Evolutionary conservation across 1,140 invertebrate species (phyloP).

Genomic region (Tetragnatha versicolor): DNA sequence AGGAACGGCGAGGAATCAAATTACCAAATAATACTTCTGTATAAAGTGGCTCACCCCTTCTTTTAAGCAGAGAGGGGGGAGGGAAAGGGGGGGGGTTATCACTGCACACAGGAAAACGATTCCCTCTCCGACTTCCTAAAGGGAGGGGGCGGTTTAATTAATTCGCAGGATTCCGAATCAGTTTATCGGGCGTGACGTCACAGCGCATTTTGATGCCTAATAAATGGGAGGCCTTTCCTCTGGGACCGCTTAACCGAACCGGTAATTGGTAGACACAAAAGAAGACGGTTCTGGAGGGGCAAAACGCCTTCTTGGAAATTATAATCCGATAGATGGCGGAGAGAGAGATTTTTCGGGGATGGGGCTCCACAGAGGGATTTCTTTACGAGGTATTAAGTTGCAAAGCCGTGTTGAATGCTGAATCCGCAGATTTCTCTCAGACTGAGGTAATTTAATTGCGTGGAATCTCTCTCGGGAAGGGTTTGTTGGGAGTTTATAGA

Average conservation of each 20-base stretch:
- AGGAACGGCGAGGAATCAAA: conserved; percentile 41
- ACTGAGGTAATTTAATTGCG: too few relatives aligned
- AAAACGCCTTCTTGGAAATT: too few relatives aligned
- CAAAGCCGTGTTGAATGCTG: too few relatives aligned
- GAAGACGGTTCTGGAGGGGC: conserved; percentile 20
- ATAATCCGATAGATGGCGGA: too few relatives aligned
- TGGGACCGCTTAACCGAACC: conserved; percentile 16
- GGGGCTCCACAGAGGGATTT: too few relatives aligned
- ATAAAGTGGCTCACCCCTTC: conserved; percentile 37
- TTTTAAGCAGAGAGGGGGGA: conserved; percentile 4
- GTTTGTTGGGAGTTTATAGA: too few relatives aligned
- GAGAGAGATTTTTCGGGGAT: too few relatives aligned
- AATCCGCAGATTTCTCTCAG: too few relatives aligned
- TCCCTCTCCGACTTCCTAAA: conserved; percentile 34
- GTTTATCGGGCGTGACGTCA: conserved; percentile 45
- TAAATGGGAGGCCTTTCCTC: conserved; percentile 8
- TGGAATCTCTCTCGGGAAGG: too few relatives aligned
- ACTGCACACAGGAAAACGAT: conserved; percentile 48
- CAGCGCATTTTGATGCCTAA: conserved; percentile 39
- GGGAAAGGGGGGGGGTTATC: conserved; percentile 15
- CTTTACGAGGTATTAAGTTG: too few relatives aligned
- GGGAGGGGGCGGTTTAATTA: conserved; percentile 40
- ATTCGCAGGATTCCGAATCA: conserved; percentile 49
- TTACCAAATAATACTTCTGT: conserved; percentile 41
- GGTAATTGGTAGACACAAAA: background rate